phyloP scores from a whole-genome alignment of 2,888 invertebrate genomes.

The Ellobium chinense region DNA sequence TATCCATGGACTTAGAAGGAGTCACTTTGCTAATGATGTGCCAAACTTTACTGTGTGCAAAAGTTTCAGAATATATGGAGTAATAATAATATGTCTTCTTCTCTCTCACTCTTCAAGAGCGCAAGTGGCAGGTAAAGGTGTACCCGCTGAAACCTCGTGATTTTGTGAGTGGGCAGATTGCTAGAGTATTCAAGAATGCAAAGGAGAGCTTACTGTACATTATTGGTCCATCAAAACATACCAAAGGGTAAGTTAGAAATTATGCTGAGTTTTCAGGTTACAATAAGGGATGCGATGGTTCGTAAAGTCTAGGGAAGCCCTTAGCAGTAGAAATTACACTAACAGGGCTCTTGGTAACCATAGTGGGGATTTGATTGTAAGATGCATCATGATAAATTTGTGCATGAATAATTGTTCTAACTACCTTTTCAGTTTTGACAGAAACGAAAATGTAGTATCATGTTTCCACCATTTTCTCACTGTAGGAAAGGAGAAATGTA shows the following conservation, averaged over 20 bases:
- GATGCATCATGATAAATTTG: not conserved
- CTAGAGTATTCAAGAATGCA: slow-evolving; percentile 36
- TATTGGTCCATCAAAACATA: slow-evolving; percentile 10
- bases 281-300: too few species aligned
- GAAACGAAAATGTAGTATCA: too few species aligned
- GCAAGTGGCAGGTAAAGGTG: slow-evolving; percentile 42
- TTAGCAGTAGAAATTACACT: too few species aligned
- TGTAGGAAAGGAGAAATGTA: slow-evolving; percentile 45
- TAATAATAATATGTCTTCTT: not conserved
- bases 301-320: too few species aligned
- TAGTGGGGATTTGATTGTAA: not conserved
- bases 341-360: not conserved
- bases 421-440: too few species aligned
- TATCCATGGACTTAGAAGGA: too few species aligned
- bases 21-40: not conserved
- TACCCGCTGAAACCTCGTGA: slow-evolving; percentile 38
- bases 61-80: not conserved
- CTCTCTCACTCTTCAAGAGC: slow-evolving; percentile 6
- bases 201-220: slow-evolving; percentile 42
- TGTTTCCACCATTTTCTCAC: too few species aligned
- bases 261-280: too few species aligned
- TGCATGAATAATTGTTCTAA: too few species aligned
- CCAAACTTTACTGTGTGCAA: not conserved
- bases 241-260: slow-evolving; percentile 34
- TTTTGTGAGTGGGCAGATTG: slow-evolving; percentile 35